A percentile compares a stretch with the other conserved stretches of the same genome.
These are phyloP conservation scores for Rattus norvegicus DNA, from an alignment of 2,113 vertebrate genomes.

Conservation along the genomic window GRCr8 NC_086029.1:63755001-63755500, in stretches of 20 bases:
- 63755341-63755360: background rate
- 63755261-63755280: background rate
- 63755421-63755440: no score
- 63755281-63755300: background rate
- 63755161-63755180: background rate
- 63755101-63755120: background rate
- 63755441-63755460: background rate
- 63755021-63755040: background rate
- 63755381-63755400: background rate
- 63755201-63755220: background rate
- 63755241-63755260: background rate
- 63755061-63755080: background rate
- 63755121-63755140: background rate
- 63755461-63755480: background rate
- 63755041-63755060: background rate
- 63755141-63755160: background rate
- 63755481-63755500: constrained; percentile 1
- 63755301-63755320: no score
- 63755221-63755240: background rate
- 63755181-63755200: background rate
- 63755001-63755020: background rate
- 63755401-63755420: constrained; percentile 9
- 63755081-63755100: background rate
- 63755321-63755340: background rate
- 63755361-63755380: background rate